Percentiles rank a stretch among this genome's conserved stretches.
Conservation (phyloP, 1,140 invertebrate species). For the Wiebesia pumilae region DNA sequence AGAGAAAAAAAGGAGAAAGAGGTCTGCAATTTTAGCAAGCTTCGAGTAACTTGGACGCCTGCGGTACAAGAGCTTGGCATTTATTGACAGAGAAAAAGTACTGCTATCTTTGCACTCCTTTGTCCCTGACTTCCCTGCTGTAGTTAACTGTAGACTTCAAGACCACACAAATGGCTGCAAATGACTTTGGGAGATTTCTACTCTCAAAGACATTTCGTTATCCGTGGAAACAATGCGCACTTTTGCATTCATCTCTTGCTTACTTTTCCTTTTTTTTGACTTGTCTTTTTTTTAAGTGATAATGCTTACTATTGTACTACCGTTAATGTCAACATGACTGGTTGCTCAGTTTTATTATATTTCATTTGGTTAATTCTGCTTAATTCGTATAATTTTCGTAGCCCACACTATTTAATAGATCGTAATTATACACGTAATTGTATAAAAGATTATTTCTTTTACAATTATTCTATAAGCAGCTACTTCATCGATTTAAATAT, state of each 20-base stretch:
- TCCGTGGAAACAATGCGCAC: background rate
- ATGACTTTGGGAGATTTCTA: background rate
- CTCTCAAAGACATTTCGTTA: background rate
- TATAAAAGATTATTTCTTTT: too few species aligned
- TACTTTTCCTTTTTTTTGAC: background rate
- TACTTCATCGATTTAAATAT: too few species aligned
- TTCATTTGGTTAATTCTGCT: too few species aligned
- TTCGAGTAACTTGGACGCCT: conserved; percentile 31
- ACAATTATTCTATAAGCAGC: too few species aligned
- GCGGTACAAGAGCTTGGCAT: conserved; percentile 9
- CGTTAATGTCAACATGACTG: too few species aligned
- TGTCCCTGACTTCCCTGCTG: background rate
- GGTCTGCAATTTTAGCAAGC: conserved; percentile 40
- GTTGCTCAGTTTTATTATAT: too few species aligned
- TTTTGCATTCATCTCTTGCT: background rate
- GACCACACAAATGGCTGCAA: background rate
- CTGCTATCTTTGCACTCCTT: conserved; percentile 19
- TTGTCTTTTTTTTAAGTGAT: too few species aligned
- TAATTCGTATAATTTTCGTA: too few species aligned
- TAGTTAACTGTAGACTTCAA: background rate
- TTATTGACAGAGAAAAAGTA: conserved; percentile 38
- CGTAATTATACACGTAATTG: too few species aligned
- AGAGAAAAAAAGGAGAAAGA: background rate
- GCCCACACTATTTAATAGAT: too few species aligned
- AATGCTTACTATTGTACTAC: too few species aligned